These are phyloP conservation scores for Fukomys damarensis DNA, from an alignment of 2,113 vertebrate genomes.

Conservation along the genomic window DNA sequence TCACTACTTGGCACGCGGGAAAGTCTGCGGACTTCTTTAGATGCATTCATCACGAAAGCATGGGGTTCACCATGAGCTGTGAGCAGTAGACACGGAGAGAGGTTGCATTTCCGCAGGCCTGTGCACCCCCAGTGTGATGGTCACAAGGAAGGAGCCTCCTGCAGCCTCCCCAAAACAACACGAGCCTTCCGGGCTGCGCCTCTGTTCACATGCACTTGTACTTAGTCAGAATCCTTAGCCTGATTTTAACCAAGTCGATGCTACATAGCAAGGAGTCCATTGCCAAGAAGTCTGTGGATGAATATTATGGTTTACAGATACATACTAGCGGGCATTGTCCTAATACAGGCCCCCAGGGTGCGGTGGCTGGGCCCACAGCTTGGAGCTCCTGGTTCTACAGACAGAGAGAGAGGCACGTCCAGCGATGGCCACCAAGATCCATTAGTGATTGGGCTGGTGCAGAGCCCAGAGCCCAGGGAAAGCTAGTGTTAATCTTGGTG, in stretches of 20 bases:
- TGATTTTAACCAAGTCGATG: not conserved
- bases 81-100: not conserved
- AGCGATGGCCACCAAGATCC: accelerated
- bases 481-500: not conserved
- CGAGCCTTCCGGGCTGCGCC: too few species aligned
- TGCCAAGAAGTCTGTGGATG: not conserved
- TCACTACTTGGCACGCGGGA: not conserved
- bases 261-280: not conserved
- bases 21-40: not conserved
- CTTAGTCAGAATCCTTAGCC: not conserved
- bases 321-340: not conserved
- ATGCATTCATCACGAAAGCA: not conserved
- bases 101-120: not conserved
- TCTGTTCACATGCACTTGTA: not conserved
- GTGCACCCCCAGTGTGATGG: not conserved
- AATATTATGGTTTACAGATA: not conserved
- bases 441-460: not conserved
- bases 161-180: not conserved
- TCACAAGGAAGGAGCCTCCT: not conserved
- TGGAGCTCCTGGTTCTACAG: too few species aligned
- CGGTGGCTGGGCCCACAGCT: not conserved
- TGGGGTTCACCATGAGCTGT: accelerated
- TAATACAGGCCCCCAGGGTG: too few species aligned
- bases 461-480: not conserved
- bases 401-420: accelerated